phyloP scores from a whole-genome alignment of 2,113 vertebrate species.

The Solea solea region DNA sequence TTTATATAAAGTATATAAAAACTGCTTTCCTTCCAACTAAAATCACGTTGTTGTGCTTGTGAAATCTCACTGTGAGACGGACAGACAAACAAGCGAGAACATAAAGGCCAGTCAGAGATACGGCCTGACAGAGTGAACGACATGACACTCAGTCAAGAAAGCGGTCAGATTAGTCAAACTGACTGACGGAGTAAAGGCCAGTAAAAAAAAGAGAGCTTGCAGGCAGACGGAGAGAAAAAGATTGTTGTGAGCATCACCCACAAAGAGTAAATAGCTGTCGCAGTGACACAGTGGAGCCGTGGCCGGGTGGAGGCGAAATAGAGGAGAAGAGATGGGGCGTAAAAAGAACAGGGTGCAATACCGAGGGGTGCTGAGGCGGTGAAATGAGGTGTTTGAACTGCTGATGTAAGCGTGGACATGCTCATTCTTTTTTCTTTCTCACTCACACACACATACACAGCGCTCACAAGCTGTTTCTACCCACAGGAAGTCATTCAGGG shows the following conservation, averaged over 20 bases:
- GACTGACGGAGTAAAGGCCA: conserved; percentile 38
- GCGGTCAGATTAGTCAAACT: conserved; percentile 34
- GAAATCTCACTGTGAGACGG: neutral
- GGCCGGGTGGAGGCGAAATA: conserved; percentile 46
- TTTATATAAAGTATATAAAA: neutral
- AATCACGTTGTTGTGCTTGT: too few species aligned
- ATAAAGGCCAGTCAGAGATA: conserved; percentile 15
- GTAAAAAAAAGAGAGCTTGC: conserved; percentile 8
- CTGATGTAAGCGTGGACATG: conserved; percentile 75
- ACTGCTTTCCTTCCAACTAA: too few species aligned
- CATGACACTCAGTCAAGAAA: conserved; percentile 41
- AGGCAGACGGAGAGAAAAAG: conserved; percentile 33
- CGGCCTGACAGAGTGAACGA: conserved; percentile 26
- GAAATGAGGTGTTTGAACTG: conserved; percentile 73
- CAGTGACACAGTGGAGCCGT: conserved; percentile 47
- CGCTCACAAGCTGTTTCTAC: conserved; percentile 67
- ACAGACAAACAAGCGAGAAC: conserved; percentile 11
- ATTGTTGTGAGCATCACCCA: conserved; percentile 28
- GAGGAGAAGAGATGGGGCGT: conserved; percentile 66
- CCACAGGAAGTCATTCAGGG: conserved; percentile 65
- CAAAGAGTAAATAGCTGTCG: conserved; percentile 54
- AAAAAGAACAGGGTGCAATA: conserved; percentile 71
- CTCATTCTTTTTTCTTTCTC: conserved; percentile 39
- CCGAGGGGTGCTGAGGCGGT: conserved; percentile 78
- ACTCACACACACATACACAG: conserved; percentile 43